Conservation (phyloP, 2,797 vertebrate species). For the Mallotus villosus region DNA sequence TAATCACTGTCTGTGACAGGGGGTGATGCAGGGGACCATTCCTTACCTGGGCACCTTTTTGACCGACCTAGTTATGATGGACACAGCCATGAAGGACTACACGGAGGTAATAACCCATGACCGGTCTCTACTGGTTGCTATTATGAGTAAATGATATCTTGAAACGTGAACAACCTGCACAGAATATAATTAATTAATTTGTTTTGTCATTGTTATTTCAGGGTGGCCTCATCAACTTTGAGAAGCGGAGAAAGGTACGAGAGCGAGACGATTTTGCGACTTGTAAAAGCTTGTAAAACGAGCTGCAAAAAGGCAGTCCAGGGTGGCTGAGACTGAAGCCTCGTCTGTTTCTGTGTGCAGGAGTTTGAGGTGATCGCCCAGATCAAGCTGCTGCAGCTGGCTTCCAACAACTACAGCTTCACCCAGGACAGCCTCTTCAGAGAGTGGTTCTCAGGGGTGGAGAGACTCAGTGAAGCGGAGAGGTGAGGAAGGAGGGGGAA, state of each 20-base stretch:
- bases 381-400: constrained; percentile 92
- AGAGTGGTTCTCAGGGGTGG: constrained; percentile 85
- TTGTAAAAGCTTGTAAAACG: not conserved
- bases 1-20: constrained; percentile 66
- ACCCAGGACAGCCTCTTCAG: constrained; percentile 80
- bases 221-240: constrained; percentile 78
- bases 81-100: constrained; percentile 96
- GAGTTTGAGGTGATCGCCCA: constrained; percentile 95
- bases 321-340: not conserved
- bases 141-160: not conserved
- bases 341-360: constrained; percentile 59
- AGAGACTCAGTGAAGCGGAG: constrained; percentile 85
- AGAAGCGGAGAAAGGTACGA: constrained; percentile 75
- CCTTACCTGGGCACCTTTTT: constrained; percentile 96
- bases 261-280: not conserved
- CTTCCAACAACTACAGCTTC: constrained; percentile 95
- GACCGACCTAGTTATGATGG: constrained; percentile 96
- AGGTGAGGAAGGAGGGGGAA: constrained; percentile 70
- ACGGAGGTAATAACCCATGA: constrained; percentile 76
- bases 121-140: not conserved
- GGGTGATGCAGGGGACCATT: constrained; percentile 94
- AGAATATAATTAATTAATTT: not conserved
- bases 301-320: not conserved
- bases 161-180: not conserved
- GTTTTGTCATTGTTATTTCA: constrained; percentile 32